Evolutionary conservation across 2,888 invertebrate species (phyloP).

Genomic region (Homarus gammarus): DNA sequence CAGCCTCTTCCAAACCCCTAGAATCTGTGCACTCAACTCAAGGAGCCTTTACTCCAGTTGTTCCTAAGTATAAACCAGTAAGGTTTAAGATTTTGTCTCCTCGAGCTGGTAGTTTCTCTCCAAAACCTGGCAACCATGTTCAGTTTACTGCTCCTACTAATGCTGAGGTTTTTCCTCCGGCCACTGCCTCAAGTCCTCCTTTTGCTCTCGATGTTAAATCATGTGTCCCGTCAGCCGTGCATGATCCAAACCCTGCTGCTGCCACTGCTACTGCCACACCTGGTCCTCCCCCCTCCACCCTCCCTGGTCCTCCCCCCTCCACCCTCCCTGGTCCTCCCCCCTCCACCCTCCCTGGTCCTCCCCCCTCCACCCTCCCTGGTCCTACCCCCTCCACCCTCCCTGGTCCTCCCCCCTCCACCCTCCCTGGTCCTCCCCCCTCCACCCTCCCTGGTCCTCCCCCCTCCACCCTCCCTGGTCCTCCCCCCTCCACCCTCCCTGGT

Average conservation of each 20-base stretch:
- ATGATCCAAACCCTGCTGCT: background rate
- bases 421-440: constrained; percentile 11
- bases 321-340: constrained; percentile 13
- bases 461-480: too few species aligned
- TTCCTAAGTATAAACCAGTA: background rate
- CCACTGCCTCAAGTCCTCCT: background rate
- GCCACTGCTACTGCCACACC: background rate
- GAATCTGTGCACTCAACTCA: background rate
- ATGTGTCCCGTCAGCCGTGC: background rate
- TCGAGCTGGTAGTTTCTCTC: background rate
- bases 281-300: background rate
- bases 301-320: background rate
- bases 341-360: background rate
- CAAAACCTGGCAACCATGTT: constrained; percentile 4
- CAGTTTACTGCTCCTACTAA: constrained; percentile 15
- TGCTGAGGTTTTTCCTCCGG: background rate
- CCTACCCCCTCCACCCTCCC: background rate
- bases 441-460: background rate
- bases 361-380: background rate
- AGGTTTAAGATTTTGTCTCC: background rate
- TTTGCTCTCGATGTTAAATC: background rate
- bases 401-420: background rate
- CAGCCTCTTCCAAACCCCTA: constrained; percentile 14
- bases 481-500: background rate
- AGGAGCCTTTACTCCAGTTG: background rate